These are phyloP conservation scores for Sinocyclocheilus grahami DNA, from an alignment of 2,113 vertebrate genomes.

Conservation along the genomic window DNA sequence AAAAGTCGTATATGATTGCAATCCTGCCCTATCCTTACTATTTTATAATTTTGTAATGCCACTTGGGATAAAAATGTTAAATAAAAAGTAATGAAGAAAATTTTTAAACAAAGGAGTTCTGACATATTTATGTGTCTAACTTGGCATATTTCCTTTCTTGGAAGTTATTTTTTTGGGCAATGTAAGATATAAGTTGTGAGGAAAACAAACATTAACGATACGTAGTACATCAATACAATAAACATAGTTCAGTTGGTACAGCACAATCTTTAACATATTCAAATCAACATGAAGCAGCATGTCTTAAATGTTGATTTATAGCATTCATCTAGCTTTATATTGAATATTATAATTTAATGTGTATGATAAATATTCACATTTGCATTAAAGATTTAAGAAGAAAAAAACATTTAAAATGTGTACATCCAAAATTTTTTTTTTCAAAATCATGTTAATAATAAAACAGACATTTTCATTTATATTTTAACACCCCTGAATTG, in stretches of 20 bases:
- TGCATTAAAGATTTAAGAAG: not conserved
- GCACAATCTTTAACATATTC: not conserved
- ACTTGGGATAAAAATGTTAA: no score
- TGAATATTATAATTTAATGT: not conserved
- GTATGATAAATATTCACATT: not conserved
- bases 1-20: not conserved
- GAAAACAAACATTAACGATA: no score
- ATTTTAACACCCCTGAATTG: not conserved
- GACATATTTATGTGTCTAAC: no score
- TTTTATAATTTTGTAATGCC: not conserved
- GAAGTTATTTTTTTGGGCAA: not conserved
- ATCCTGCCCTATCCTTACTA: not conserved
- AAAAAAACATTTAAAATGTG: not conserved
- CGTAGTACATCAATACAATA: no score
- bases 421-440: not conserved
- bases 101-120: no score
- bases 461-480: not conserved
- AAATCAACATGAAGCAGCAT: not conserved
- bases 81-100: no score
- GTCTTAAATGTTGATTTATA: not conserved
- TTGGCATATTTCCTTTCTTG: no score
- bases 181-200: no score
- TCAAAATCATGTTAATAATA: no score
- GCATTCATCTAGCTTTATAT: not conserved
- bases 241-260: no score